Evolutionary conservation across 2,797 vertebrate genomes (phyloP).

Genomic region (Pantherophis alleghaniensis): DNA sequence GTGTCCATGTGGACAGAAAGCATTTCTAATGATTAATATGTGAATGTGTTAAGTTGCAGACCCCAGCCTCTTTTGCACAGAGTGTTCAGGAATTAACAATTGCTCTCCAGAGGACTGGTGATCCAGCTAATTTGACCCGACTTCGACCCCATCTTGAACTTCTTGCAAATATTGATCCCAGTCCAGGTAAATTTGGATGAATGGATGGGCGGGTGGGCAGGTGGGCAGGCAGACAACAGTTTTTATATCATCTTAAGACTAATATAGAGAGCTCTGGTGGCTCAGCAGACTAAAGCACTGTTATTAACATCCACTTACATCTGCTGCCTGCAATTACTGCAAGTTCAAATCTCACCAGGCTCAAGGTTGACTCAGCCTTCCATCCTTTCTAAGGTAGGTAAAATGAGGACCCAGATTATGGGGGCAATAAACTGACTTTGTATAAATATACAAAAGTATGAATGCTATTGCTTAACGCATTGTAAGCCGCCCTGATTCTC

Average conservation of each 20-base stretch:
- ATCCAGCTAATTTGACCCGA: constrained; percentile 96
- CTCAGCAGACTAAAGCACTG: too few species aligned
- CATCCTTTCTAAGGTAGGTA: too few species aligned
- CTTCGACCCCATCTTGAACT: constrained; percentile 95
- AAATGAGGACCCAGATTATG: too few species aligned
- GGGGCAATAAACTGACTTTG: too few species aligned
- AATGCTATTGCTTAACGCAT: too few species aligned
- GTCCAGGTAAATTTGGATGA: constrained; percentile 81
- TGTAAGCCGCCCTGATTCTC: too few species aligned
- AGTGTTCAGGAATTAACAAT: constrained; percentile 99
- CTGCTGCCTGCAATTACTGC: too few species aligned
- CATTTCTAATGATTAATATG: constrained; percentile 57
- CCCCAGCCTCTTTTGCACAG: constrained; percentile 97
- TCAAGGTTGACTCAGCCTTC: too few species aligned
- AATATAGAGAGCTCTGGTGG: background rate
- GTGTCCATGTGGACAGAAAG: constrained; percentile 8
- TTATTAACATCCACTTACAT: too few species aligned
- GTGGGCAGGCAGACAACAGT: background rate
- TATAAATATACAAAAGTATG: too few species aligned
- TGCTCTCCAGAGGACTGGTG: constrained; percentile 97
- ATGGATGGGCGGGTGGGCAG: background rate
- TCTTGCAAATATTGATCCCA: constrained; percentile 97
- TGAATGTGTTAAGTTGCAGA: constrained; percentile 89
- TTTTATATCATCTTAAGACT: background rate
- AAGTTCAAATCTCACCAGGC: too few species aligned